Evolutionary conservation across 2,797 vertebrate genomes (phyloP).

Genomic region (Pitangus sulphuratus): DNA sequence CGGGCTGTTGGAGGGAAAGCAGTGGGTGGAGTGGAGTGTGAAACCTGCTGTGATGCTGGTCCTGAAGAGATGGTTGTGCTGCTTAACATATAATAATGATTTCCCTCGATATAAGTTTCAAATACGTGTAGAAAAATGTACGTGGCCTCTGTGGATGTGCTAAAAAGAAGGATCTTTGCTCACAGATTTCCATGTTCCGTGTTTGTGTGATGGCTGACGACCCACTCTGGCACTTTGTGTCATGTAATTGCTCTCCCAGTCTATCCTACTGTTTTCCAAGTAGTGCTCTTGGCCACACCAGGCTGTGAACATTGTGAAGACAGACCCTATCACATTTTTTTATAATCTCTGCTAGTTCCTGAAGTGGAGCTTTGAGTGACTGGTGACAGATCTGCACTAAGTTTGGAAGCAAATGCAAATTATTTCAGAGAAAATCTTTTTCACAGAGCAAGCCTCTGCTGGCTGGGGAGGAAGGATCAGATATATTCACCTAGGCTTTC

Average conservation of each 20-base stretch:
- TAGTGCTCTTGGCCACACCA: neutral
- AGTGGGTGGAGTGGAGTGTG: neutral
- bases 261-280: neutral
- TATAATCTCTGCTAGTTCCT: neutral
- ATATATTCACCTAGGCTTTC: slow-evolving; percentile 58
- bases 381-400: slow-evolving; percentile 21
- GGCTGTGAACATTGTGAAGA: neutral
- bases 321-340: neutral
- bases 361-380: slow-evolving; percentile 12
- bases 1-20: neutral
- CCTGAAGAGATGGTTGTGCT: neutral
- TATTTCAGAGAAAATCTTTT: slow-evolving; percentile 53
- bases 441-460: slow-evolving; percentile 35
- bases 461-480: slow-evolving; percentile 47
- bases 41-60: neutral
- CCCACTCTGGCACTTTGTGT: neutral
- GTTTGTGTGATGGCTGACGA: neutral
- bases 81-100: neutral
- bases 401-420: slow-evolving; percentile 52
- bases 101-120: neutral
- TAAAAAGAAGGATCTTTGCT: neutral
- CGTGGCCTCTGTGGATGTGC: neutral
- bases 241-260: rapidly evolving
- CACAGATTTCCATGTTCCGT: neutral
- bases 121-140: neutral